Evolutionary conservation across 2,113 vertebrate species (phyloP).

Genomic region (Hyperoodon ampullatus): DNA sequence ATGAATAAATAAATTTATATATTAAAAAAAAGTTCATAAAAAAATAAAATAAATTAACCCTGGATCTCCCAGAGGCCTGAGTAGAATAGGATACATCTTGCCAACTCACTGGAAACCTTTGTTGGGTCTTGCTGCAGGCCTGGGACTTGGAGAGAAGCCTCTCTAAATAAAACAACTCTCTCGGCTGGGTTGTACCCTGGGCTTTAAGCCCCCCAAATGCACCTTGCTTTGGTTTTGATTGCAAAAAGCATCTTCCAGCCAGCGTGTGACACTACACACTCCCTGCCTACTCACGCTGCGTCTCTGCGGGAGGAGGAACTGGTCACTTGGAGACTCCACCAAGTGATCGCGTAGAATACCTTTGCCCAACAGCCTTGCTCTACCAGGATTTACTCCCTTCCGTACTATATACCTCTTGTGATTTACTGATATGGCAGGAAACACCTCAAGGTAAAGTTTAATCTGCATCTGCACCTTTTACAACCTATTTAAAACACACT

Average conservation of each 20-base stretch:
- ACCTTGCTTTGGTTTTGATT: not conserved
- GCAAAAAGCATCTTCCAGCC: not conserved
- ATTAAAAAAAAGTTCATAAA: too few relatives aligned
- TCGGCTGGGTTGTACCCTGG: not conserved
- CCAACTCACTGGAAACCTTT: not conserved
- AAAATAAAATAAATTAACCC: not conserved
- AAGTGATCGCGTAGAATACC: rapidly evolving
- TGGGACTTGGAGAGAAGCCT: not conserved
- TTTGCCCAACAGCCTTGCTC: not conserved
- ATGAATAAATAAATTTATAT: too few relatives aligned
- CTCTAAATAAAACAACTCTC: not conserved
- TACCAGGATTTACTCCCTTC: not conserved
- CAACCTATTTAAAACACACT: not conserved
- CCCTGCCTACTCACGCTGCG: not conserved
- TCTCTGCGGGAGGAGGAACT: not conserved
- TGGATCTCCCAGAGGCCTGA: not conserved
- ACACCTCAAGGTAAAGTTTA: not conserved
- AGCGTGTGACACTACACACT: not conserved
- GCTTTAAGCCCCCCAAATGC: not conserved
- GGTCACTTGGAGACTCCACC: not conserved
- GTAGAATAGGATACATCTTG: not conserved
- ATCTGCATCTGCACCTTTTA: not conserved
- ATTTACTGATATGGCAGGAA: not conserved
- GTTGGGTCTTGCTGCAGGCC: not conserved
- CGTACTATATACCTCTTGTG: not conserved